Conservation (phyloP, 1,140 invertebrate genomes). For the Drosophila simulans region DNA sequence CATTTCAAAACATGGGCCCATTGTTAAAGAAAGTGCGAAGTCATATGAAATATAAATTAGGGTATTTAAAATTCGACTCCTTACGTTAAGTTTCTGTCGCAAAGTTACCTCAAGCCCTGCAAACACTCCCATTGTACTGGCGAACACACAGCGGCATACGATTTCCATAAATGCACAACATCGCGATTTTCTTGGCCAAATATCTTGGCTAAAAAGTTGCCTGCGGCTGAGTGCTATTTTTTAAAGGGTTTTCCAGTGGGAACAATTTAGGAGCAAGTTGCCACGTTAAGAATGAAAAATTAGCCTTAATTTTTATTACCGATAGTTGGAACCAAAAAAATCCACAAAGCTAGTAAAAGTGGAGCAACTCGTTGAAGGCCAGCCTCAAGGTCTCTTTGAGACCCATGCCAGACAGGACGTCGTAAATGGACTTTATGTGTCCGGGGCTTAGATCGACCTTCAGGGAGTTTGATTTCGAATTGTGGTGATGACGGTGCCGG, state of each 20-base stretch:
- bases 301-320: constrained; percentile 24
- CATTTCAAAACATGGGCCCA: too few species aligned
- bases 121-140: constrained; percentile 20
- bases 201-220: constrained; percentile 48
- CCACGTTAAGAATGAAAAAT: constrained; percentile 8
- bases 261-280: not conserved
- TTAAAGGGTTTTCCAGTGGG: constrained; percentile 10
- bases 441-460: not conserved
- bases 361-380: constrained; percentile 20
- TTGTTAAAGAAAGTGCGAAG: too few species aligned
- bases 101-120: constrained; percentile 32
- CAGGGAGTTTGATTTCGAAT: not conserved
- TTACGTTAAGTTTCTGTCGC: constrained; percentile 32
- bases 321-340: not conserved
- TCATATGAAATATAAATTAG: not conserved
- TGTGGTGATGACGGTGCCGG: not conserved
- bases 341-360: constrained; percentile 1
- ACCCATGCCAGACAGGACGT: not conserved
- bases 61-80: not conserved
- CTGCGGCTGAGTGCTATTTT: constrained; percentile 5
- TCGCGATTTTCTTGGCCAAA: constrained; percentile 28
- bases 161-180: constrained; percentile 76
- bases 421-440: constrained; percentile 7
- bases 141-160: constrained; percentile 15
- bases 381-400: constrained; percentile 4